phyloP scores from a whole-genome alignment of 2,888 invertebrate genomes.

The Carcina quercana region DNA sequence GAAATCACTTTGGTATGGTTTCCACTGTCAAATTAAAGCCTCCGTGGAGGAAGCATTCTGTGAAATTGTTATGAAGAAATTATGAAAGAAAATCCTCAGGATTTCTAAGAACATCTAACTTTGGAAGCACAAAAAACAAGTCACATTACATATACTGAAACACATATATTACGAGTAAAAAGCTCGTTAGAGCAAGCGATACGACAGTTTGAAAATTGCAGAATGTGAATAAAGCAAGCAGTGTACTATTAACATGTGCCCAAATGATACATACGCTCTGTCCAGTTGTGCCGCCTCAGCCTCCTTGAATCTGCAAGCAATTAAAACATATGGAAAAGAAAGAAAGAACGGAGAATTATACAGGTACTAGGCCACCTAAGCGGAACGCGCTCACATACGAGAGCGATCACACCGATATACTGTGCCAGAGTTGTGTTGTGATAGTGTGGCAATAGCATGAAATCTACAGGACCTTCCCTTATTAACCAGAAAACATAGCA shows the following conservation, averaged over 20 bases:
- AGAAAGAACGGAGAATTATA: slow-evolving; percentile 52
- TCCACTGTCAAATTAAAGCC: too few species aligned
- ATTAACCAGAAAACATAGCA: too few species aligned
- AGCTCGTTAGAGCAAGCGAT: slow-evolving; percentile 29
- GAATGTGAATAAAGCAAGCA: slow-evolving; percentile 28
- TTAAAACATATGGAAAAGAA: slow-evolving; percentile 71
- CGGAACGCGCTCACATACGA: slow-evolving; percentile 31
- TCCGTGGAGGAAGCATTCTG: too few species aligned
- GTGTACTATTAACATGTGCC: slow-evolving; percentile 45
- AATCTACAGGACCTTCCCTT: slow-evolving; percentile 18
- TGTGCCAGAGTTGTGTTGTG: slow-evolving; percentile 55
- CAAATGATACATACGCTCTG: slow-evolving; percentile 84
- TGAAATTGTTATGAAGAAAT: too few species aligned
- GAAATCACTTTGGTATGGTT: too few species aligned
- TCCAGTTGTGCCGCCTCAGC: slow-evolving; percentile 85
- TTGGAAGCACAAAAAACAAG: too few species aligned
- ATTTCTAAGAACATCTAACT: too few species aligned
- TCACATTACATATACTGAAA: too few species aligned
- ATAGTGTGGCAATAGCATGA: slow-evolving; percentile 46
- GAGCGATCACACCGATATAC: slow-evolving; percentile 45
- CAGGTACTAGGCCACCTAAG: slow-evolving; percentile 47
- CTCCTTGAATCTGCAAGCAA: slow-evolving; percentile 90
- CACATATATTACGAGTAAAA: slow-evolving; percentile 18
- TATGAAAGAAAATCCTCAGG: too few species aligned
- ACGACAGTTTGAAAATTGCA: slow-evolving; percentile 37